Percentiles rank a stretch among this genome's conserved stretches.
Evolutionary conservation across 2,113 vertebrate species (phyloP).

Genomic region (Asarcornis scutulata): DNA sequence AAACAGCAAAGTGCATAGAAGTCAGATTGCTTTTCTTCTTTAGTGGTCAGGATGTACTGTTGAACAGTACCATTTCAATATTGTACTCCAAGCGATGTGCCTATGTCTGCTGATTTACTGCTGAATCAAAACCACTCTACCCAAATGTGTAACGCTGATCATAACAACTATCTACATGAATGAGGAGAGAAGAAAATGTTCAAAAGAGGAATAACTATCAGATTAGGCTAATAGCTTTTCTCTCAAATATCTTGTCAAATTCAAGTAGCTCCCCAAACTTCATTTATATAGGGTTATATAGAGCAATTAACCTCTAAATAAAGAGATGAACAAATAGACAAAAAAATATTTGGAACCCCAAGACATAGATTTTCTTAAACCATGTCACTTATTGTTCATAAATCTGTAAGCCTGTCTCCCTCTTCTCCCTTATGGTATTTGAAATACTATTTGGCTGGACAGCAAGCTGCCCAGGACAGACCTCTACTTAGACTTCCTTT

Average conservation of each 20-base stretch:
- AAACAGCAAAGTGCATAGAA: background rate
- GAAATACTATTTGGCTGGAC: background rate
- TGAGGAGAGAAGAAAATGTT: background rate
- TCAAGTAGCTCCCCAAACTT: background rate
- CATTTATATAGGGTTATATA: background rate
- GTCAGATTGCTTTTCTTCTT: background rate
- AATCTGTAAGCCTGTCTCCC: background rate
- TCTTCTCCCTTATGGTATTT: background rate
- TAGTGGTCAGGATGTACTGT: background rate
- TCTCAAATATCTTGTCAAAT: background rate
- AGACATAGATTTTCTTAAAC: background rate
- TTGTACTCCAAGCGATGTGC: background rate
- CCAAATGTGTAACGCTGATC: background rate
- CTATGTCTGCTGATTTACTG: background rate
- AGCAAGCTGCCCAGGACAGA: background rate
- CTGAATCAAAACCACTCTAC: background rate
- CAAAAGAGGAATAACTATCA: background rate
- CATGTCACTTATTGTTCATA: background rate
- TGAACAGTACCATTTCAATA: background rate
- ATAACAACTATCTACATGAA: background rate
- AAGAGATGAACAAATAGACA: background rate
- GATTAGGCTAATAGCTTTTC: background rate
- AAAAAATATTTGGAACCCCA: background rate
- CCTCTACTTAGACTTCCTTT: background rate
- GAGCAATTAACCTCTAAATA: background rate